Percentiles rank a stretch among this genome's conserved stretches.
Conservation (phyloP, 1,140 invertebrate species). For the Drosophila littoralis region DNA sequence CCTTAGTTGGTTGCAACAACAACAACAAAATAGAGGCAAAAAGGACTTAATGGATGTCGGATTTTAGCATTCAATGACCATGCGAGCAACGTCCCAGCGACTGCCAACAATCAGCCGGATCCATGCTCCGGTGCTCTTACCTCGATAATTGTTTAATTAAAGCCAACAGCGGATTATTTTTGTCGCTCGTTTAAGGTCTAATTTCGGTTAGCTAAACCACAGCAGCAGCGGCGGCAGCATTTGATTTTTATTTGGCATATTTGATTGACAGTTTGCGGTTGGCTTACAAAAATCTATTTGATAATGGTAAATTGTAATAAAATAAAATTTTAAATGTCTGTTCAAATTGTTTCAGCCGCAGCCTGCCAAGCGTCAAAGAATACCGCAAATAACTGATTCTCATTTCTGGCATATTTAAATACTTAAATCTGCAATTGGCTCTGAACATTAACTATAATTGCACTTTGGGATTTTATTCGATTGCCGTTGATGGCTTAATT, state of each 20-base stretch:
- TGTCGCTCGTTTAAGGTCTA: constrained; percentile 4
- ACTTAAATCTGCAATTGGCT: constrained; percentile 39
- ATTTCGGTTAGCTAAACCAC: constrained; percentile 24
- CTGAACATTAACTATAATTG: constrained; percentile 42
- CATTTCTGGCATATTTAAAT: constrained; percentile 25
- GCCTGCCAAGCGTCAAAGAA: background rate
- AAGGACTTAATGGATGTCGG: constrained; percentile 27
- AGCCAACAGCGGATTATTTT: constrained; percentile 21
- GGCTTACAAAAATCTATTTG: background rate
- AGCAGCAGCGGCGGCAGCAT: background rate
- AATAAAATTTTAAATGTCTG: background rate
- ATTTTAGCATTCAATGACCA: constrained; percentile 12
- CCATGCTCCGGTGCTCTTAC: background rate
- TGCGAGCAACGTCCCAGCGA: background rate
- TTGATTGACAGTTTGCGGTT: constrained; percentile 42
- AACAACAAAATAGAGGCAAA: constrained; percentile 25
- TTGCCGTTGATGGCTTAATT: constrained; percentile 39
- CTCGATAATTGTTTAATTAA: constrained; percentile 39
- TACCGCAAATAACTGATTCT: constrained; percentile 36
- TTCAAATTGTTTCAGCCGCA: constrained; percentile 21
- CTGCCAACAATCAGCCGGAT: background rate
- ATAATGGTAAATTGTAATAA: background rate
- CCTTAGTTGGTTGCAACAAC: constrained; percentile 38
- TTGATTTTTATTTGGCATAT: constrained; percentile 13
- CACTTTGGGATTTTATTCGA: constrained; percentile 48